phyloP scores from a whole-genome alignment of 1,140 invertebrate genomes.

The Rhagoletis pomonella region DNA sequence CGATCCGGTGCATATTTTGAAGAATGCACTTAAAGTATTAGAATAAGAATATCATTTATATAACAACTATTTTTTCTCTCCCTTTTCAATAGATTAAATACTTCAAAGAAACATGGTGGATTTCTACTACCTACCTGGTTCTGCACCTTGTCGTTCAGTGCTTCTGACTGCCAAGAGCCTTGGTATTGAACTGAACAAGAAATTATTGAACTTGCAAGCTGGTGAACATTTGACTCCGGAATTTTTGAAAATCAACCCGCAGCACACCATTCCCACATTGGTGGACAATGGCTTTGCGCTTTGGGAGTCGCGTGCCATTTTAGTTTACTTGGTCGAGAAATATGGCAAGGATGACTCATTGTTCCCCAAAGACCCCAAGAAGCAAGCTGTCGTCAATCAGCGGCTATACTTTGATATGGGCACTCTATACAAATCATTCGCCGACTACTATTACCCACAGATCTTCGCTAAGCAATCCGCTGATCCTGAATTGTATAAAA shows the following conservation, averaged over 20 bases:
- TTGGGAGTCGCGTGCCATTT: conserved; percentile 84
- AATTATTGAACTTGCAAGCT: conserved; percentile 78
- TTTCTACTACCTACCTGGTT: conserved; percentile 82
- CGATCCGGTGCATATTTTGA: no score
- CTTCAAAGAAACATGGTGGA: conserved; percentile 60
- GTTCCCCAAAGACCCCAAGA: conserved; percentile 82
- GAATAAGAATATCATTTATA: no score
- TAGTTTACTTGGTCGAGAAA: conserved; percentile 80
- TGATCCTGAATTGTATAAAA: conserved; percentile 80
- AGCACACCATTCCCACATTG: conserved; percentile 81
- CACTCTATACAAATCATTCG: conserved; percentile 80
- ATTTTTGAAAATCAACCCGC: conserved; percentile 79
- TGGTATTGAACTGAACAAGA: conserved; percentile 84
- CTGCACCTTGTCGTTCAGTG: conserved; percentile 83
- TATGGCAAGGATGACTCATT: conserved; percentile 82
- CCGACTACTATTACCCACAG: conserved; percentile 82
- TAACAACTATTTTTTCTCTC: conserved; percentile 8
- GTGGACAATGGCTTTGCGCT: conserved; percentile 81
- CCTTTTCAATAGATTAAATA: background rate
- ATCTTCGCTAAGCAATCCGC: conserved; percentile 79
- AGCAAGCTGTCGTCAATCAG: conserved; percentile 83
- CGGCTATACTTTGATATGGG: conserved; percentile 85
- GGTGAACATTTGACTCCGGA: conserved; percentile 83
- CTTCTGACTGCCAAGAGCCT: conserved; percentile 81
- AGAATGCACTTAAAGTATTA: no score